phyloP scores from a whole-genome alignment of 2,797 vertebrate genomes.

The Anableps anableps region DNA sequence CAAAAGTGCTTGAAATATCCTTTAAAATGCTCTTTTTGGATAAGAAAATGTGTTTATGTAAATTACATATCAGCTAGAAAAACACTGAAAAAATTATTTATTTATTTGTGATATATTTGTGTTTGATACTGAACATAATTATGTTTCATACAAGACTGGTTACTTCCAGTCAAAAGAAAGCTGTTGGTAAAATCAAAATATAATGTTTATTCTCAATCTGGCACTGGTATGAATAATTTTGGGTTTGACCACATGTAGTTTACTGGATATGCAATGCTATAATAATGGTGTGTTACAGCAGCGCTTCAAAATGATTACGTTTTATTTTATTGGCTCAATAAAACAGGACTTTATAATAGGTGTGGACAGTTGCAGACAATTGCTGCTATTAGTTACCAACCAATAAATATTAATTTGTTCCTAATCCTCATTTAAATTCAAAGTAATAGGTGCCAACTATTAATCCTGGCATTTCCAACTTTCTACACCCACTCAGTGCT shows the following conservation, averaged over 20 bases:
- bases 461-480: slow-evolving; percentile 16
- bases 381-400: neutral
- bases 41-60: neutral
- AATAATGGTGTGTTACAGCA: neutral
- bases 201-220: neutral
- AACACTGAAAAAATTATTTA: neutral
- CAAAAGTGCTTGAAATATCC: neutral
- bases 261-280: neutral
- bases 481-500: slow-evolving; percentile 17
- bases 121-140: neutral
- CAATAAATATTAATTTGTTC: neutral
- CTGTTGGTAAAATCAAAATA: neutral
- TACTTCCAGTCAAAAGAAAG: neutral
- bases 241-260: neutral
- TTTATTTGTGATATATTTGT: neutral
- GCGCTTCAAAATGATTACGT: neutral
- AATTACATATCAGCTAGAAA: neutral
- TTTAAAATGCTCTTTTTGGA: neutral
- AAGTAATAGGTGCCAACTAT: neutral
- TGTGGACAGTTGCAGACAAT: neutral
- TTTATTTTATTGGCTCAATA: neutral
- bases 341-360: neutral
- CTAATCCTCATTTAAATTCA: neutral
- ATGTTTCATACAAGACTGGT: neutral
- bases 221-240: neutral